Percentiles rank a stretch among this genome's conserved stretches.
Conservation (phyloP, 2,888 invertebrate genomes). For the Eugnorisma glareosa region DNA sequence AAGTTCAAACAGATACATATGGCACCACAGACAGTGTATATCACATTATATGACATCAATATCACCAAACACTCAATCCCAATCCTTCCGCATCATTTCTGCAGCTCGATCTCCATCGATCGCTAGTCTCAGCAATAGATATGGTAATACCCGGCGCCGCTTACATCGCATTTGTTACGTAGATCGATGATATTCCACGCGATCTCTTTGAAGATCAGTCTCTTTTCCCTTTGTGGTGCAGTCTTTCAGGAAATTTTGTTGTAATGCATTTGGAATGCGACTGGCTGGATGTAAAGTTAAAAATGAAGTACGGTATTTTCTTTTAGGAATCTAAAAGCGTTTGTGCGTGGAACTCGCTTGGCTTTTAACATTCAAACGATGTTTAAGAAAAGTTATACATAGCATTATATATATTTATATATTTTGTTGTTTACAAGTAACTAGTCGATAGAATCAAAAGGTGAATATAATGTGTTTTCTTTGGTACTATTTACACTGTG, state of each 20-base stretch:
- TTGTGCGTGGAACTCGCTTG: background rate
- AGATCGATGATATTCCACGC: conserved; percentile 60
- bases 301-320: conserved; percentile 49
- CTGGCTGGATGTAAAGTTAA: conserved; percentile 51
- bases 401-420: too few species aligned
- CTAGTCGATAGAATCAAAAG: background rate
- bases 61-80: conserved; percentile 13
- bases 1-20: background rate
- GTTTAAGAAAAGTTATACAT: background rate
- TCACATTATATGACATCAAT: background rate
- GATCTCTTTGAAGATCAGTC: conserved; percentile 66
- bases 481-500: background rate
- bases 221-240: conserved; percentile 56
- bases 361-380: background rate
- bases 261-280: conserved; percentile 56
- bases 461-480: background rate
- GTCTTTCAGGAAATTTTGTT: conserved; percentile 58
- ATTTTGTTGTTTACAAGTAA: background rate
- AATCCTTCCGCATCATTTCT: conserved; percentile 40
- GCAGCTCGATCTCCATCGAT: conserved; percentile 62
- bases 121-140: conserved; percentile 59
- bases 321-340: conserved; percentile 8
- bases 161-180: conserved; percentile 65
- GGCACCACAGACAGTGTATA: background rate
- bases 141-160: conserved; percentile 65